Evolutionary conservation across 2,797 vertebrate genomes (phyloP), one percentile per base, ranked within the genome.

Genomic region (Coregonus sp.): DNA sequence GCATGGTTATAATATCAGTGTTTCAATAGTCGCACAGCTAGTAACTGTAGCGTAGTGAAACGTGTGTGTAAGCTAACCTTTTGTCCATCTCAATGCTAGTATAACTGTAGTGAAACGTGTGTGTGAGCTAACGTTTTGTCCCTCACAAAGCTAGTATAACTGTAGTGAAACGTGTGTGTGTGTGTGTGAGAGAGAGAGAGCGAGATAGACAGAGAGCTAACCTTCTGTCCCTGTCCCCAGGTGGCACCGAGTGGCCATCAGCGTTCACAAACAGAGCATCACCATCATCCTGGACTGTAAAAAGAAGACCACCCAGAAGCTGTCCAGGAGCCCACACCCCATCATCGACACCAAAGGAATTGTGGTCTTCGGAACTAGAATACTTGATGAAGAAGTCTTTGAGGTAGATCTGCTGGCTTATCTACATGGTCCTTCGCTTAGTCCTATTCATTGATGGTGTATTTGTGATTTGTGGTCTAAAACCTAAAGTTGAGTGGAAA

Each of bases 351-450:
- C 96, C 85, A 98, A 97, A 0, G 98, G 98, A 86, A 99, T 99
- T 82, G 92, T 98, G 0, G 97, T 99, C 0, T 99, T 99, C 40
- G 98, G 98, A 81, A 98, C 98, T 4, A 95, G 98, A 84, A 99
- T 99, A 82, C 90, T 99, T 93, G 98, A 99, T 33, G 98, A 99
- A 85, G 98, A 99, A 84, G 96, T 99, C 83, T 99, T 99, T 84
- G 97, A 99, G 97, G 98, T 99, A 87, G 90, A 95, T 50, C 14
- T 51, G 15, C 0, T 14, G 33, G 14, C 65, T 67, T 67, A 33
- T 67, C 31, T 31, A 20, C n/a, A 14, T 31, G 63, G 63, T 12
- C 9, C 9, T 66, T 31, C 12, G 1, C 63, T 14, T 66, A 12
- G 29, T 9, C 63, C 4, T 31, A 33, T 6, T 31, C n/a, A 2